phyloP scores from a whole-genome alignment of 2,888 invertebrate genomes.

The Lochmaea crataegi region DNA sequence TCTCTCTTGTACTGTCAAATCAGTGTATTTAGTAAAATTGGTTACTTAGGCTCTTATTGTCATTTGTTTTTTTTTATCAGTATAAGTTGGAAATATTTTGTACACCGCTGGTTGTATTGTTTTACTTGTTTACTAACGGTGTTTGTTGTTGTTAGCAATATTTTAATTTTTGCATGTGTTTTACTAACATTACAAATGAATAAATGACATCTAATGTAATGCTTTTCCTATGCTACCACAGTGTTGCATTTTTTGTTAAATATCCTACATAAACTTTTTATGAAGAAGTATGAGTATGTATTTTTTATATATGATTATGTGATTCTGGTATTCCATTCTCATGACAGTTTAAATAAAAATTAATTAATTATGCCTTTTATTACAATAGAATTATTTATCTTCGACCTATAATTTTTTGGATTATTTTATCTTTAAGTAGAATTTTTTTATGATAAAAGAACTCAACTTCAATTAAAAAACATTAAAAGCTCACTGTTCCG shows the following conservation, averaged over 20 bases:
- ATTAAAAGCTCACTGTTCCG: slow-evolving; percentile 7
- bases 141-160: slow-evolving; percentile 19
- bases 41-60: slow-evolving; percentile 46
- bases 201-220: neutral
- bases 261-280: neutral
- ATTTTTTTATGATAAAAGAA: neutral
- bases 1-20: slow-evolving; percentile 18
- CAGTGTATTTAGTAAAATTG: slow-evolving; percentile 33
- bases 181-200: neutral
- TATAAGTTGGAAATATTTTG: slow-evolving; percentile 43
- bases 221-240: neutral
- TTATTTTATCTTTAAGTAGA: no score
- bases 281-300: no score
- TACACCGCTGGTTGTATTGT: slow-evolving; percentile 53
- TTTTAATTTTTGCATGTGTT: neutral
- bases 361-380: no score
- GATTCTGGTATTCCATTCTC: no score
- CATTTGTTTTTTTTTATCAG: slow-evolving; percentile 44
- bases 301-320: no score
- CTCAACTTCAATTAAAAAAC: neutral
- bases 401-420: no score
- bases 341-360: no score
- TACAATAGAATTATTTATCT: no score
- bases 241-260: slow-evolving; percentile 4
- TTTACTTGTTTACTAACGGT: slow-evolving; percentile 34